Evolutionary conservation across 2,113 vertebrate species (phyloP).

Genomic region (Cettia cetti): DNA sequence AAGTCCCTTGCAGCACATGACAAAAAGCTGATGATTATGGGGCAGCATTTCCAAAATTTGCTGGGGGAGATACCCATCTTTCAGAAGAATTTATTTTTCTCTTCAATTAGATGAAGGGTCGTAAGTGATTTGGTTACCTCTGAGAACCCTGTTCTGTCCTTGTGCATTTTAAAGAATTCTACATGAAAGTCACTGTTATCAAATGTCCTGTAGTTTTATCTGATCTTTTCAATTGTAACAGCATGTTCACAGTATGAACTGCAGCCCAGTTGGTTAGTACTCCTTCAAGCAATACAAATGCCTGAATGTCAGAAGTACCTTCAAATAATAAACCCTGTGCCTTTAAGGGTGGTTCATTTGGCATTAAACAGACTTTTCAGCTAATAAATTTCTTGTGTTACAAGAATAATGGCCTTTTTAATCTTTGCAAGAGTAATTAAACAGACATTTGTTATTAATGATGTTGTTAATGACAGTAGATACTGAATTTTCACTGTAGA

Average conservation of each 20-base stretch:
- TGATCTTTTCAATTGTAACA: conserved; percentile 39
- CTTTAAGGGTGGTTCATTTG: conserved; percentile 70
- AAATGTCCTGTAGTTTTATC: conserved; percentile 18
- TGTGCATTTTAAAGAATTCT: neutral
- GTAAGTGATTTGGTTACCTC: neutral
- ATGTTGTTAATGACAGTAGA: conserved; percentile 78
- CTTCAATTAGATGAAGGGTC: neutral
- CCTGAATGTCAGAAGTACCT: conserved; percentile 46
- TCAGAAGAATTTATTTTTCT: neutral
- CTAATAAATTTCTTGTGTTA: conserved; percentile 77
- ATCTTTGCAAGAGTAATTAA: conserved; percentile 81
- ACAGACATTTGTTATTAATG: conserved; percentile 81
- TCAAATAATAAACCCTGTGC: conserved; percentile 54
- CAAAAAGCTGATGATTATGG: neutral
- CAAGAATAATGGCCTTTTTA: conserved; percentile 80
- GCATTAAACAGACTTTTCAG: conserved; percentile 71
- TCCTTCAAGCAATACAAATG: conserved; percentile 59
- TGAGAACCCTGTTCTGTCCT: neutral
- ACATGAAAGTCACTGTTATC: neutral
- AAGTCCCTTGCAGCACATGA: neutral
- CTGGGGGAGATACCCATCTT: neutral
- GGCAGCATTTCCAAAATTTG: neutral
- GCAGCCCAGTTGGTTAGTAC: conserved; percentile 10
- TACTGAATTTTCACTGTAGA: conserved; percentile 72
- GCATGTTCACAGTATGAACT: conserved; percentile 19